Conservation (phyloP, 2,797 vertebrate species). For the Lerista edwardsae region DNA sequence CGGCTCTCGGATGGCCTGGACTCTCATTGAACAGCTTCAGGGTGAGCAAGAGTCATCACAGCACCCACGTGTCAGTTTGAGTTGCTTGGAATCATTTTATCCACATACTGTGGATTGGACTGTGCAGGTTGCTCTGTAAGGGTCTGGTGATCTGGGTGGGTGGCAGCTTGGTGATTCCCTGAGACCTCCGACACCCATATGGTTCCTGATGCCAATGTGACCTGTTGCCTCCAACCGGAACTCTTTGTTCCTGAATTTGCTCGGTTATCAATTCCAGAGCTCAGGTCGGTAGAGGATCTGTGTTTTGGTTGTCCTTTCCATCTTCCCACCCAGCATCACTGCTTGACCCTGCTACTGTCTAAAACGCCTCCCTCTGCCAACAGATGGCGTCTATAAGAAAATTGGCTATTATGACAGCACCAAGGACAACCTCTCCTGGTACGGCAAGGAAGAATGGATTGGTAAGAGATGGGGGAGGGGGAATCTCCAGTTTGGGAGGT, state of each 20-base stretch:
- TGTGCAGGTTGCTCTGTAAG: not conserved
- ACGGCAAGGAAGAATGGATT: conserved; percentile 93
- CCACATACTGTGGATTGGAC: not conserved
- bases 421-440: conserved; percentile 95
- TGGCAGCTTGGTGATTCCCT: not conserved
- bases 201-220: not conserved
- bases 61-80: not conserved
- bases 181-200: not conserved
- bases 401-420: conserved; percentile 98
- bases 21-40: conserved; percentile 95
- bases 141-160: too few species aligned
- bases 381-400: conserved; percentile 95
- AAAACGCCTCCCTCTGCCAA: not conserved
- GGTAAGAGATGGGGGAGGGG: conserved; percentile 81
- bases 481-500: not conserved
- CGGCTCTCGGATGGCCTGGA: conserved; percentile 98
- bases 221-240: not conserved
- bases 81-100: not conserved
- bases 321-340: too few species aligned
- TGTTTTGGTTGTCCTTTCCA: not conserved
- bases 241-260: not conserved
- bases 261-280: not conserved
- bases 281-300: not conserved
- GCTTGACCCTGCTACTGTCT: not conserved
- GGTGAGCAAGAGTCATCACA: conserved; percentile 72